Evolutionary conservation across 1,140 invertebrate genomes (phyloP).

Genomic region (Lepidurus couesii): DNA sequence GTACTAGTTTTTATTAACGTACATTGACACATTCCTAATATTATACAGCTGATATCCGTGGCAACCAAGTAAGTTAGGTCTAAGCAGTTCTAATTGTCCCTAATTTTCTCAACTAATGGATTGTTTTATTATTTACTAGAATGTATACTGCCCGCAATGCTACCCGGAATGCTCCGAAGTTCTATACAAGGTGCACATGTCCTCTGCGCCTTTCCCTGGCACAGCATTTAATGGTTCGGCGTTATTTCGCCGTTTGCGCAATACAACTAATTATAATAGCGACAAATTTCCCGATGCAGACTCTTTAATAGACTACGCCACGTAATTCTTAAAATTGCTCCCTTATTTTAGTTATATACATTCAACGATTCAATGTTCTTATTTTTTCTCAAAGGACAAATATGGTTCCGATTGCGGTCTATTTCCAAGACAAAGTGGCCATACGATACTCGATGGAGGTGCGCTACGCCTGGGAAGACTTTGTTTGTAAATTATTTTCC

Average conservation of each 20-base stretch:
- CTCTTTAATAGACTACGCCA: neutral
- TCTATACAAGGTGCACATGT: neutral
- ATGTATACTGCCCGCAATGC: neutral
- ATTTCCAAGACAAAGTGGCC: neutral
- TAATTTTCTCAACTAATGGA: neutral
- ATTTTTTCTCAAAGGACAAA: neutral
- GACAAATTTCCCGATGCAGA: neutral
- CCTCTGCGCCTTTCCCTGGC: neutral
- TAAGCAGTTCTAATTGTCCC: neutral
- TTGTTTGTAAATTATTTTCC: neutral
- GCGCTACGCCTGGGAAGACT: conserved; percentile 5
- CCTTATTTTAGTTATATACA: neutral
- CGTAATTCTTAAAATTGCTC: neutral
- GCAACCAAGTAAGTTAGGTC: neutral
- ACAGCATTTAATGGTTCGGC: neutral
- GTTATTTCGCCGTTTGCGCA: neutral
- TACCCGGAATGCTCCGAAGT: neutral
- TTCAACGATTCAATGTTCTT: neutral
- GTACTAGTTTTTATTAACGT: neutral
- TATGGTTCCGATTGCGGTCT: neutral
- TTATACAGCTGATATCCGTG: neutral
- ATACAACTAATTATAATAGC: neutral
- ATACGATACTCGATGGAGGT: neutral
- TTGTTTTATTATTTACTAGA: neutral
- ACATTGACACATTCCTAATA: neutral